Evolutionary conservation across 2,888 invertebrate genomes (phyloP).

Genomic region (Syrphus vitripennis): DNA sequence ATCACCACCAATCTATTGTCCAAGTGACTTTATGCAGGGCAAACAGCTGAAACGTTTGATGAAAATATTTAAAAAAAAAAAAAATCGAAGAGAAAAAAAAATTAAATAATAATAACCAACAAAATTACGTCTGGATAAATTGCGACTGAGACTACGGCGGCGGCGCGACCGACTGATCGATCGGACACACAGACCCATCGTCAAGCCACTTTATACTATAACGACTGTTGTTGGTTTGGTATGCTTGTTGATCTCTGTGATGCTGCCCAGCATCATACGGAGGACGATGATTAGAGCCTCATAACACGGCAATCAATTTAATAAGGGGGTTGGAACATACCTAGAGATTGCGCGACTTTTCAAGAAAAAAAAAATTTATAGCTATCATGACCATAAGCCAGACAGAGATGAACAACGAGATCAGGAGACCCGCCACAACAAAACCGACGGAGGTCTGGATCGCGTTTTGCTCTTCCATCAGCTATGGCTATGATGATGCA

Average conservation of each 20-base stretch:
- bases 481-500: slow-evolving; percentile 60
- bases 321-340: slow-evolving; percentile 73
- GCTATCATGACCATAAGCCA: not conserved
- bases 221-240: slow-evolving; percentile 62
- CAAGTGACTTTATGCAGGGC: slow-evolving; percentile 60
- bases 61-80: slow-evolving; percentile 14
- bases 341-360: slow-evolving; percentile 44
- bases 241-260: slow-evolving; percentile 67
- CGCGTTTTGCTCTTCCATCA: slow-evolving; percentile 44
- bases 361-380: not conserved
- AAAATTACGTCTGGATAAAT: slow-evolving; percentile 70
- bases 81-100: too few relatives aligned
- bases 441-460: slow-evolving; percentile 55
- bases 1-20: slow-evolving; percentile 68
- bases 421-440: slow-evolving; percentile 4
- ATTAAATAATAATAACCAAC: slow-evolving; percentile 69
- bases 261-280: slow-evolving; percentile 37
- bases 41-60: slow-evolving; percentile 57
- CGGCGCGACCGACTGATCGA: slow-evolving; percentile 56
- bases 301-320: slow-evolving; percentile 76
- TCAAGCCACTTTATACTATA: slow-evolving; percentile 67
- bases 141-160: slow-evolving; percentile 44
- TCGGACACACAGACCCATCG: slow-evolving; percentile 59
- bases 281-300: slow-evolving; percentile 74
- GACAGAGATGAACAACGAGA: not conserved